Base-by-base conservation (phyloP, 2,113 vertebrate species). In the Ailurus styani region DNA sequence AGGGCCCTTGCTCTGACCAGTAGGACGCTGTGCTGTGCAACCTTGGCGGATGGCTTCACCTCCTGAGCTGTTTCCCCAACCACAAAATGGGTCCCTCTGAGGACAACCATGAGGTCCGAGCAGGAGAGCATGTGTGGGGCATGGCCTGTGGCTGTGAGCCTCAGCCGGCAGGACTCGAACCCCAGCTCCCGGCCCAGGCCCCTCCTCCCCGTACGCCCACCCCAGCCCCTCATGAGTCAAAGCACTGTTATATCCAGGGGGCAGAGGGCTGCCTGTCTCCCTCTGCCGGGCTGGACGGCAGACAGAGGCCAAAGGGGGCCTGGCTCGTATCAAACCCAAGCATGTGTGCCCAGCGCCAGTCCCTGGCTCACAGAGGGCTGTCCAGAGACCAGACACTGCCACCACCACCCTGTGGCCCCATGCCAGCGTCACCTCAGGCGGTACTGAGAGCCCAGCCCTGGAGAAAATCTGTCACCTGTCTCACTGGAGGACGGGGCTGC, bases 311-410 rank as follows among this genome's bases (percentile, higher is more conserved):
- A 62, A 5, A 12, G 0, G 0, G 78, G 66, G 81, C 23, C 37
- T 8, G 27, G 50, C 47, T 66, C 0, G 0, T 29, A 25, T 4
- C 5, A 7, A 47, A 37, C 21, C 47, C 89, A 3, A 21, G n/a
- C 0, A 1, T 27, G 0, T 0, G 15, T 29, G 50, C 47, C n/a
- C 42, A 0, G 37, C 1, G 25, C 50, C 2, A n/a, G 40, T n/a
- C 88, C 23, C 50, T 0, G 7, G 34, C 57, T 42, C 37, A 29
- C 0, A 0, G n/a, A 6, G 29, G 68, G 11, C 70, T 18, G 18
- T 6, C 45, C 13, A 1, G 60, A 70, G 21, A 3, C 15, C 68
- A 77, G 78, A 54, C 42, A 13, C 23, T 1, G 4, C 66, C 18
- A 15, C 68, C 21, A 13, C 3, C 1, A 29, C 7, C 23, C 34